phyloP scores from a whole-genome alignment of 2,888 invertebrate genomes.

The Halictus ligatus region DNA sequence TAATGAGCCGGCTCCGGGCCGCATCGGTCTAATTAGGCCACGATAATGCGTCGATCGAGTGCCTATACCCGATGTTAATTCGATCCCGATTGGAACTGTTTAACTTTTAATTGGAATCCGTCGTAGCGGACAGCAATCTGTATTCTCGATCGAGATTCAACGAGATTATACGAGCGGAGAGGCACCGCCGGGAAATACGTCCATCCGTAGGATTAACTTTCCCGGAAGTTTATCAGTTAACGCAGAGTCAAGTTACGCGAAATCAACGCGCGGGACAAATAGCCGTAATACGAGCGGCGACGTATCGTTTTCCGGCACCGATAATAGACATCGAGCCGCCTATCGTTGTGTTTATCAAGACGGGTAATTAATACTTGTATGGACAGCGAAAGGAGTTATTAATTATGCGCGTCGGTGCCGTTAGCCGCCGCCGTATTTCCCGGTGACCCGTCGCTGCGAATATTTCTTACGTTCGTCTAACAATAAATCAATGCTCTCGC shows the following conservation, averaged over 20 bases:
- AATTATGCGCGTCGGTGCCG: constrained; percentile 28
- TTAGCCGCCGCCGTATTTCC: constrained; percentile 27
- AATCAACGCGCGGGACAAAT: constrained; percentile 57
- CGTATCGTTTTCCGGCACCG: constrained; percentile 51
- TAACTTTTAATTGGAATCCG: constrained; percentile 69
- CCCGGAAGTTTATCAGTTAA: constrained; percentile 57
- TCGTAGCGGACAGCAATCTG: constrained; percentile 44
- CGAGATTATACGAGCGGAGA: constrained; percentile 39
- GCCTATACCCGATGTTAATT: constrained; percentile 63
- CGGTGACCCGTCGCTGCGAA: constrained; percentile 24
- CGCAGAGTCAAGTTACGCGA: constrained; percentile 48
- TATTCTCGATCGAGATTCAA: constrained; percentile 52
- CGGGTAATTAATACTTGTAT: constrained; percentile 56
- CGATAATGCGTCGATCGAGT: constrained; percentile 56
- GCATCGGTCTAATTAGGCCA: constrained; percentile 18
- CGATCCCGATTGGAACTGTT: constrained; percentile 63
- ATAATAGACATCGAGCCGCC: constrained; percentile 51
- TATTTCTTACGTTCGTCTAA: constrained; percentile 43
- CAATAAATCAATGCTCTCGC: background rate
- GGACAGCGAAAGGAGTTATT: constrained; percentile 41
- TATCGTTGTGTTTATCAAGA: constrained; percentile 44
- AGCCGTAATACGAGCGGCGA: constrained; percentile 39
- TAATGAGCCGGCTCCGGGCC: background rate
- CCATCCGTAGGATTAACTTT: constrained; percentile 59
- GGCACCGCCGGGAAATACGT: constrained; percentile 38